phyloP scores from a whole-genome alignment of 2,797 vertebrate genomes.

The Anabacerthia variegaticeps region DNA sequence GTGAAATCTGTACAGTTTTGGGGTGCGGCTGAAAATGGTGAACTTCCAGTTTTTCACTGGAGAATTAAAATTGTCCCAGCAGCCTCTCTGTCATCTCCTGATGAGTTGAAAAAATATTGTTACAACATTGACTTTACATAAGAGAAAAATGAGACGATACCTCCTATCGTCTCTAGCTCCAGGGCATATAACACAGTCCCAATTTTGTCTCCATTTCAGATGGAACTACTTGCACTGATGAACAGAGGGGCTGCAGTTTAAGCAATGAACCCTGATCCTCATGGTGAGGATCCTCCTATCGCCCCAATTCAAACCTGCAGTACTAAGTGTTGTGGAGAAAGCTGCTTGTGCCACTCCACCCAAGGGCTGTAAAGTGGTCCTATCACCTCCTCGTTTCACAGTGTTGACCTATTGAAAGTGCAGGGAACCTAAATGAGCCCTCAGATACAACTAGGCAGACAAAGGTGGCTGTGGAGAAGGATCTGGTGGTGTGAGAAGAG shows the following conservation, averaged over 20 bases:
- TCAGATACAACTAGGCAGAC: not conserved
- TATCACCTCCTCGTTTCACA: not conserved
- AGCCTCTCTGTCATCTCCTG: not conserved
- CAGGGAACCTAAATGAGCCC: rapidly evolving
- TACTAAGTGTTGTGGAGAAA: not conserved
- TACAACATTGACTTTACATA: not conserved
- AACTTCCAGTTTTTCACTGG: not conserved
- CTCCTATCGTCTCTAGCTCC: not conserved
- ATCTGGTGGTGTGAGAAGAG: not conserved
- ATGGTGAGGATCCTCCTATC: not conserved
- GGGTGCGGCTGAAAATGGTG: not conserved
- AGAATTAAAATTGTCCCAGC: not conserved
- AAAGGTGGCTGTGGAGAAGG: rapidly evolving
- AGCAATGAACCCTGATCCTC: not conserved
- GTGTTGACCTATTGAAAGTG: not conserved
- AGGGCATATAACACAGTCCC: not conserved
- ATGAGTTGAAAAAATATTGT: not conserved
- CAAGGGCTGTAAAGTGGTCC: not conserved
- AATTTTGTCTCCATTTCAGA: not conserved
- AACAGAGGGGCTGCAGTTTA: not conserved
- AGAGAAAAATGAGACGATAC: not conserved
- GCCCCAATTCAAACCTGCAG: not conserved
- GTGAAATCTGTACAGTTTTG: not conserved
- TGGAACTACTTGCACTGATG: not conserved
- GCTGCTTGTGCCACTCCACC: not conserved